Conservation (phyloP, 2,797 vertebrate species). For the Pantherophis alleghaniensis region DNA sequence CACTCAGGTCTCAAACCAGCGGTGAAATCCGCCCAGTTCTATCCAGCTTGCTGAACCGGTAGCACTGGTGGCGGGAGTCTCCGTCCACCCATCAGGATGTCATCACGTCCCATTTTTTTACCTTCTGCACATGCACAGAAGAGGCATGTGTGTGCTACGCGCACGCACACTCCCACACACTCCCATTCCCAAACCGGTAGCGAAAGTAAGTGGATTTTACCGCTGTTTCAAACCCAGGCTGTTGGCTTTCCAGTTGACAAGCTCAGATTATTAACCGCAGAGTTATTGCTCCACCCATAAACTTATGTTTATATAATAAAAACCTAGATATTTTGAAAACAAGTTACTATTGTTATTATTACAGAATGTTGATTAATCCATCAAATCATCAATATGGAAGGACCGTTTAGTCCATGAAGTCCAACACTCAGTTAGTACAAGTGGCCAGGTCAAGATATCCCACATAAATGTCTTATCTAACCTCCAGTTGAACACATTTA, state of each 20-base stretch:
- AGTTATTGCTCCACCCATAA: neutral
- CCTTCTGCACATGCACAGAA: no score
- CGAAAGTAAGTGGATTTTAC: no score
- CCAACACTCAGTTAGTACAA: neutral
- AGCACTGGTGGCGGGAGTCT: rapidly evolving
- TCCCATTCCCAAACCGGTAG: no score
- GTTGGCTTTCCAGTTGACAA: neutral
- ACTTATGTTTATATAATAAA: neutral
- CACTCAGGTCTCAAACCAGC: neutral
- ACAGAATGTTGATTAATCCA: neutral
- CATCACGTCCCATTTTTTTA: no score
- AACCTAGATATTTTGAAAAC: neutral
- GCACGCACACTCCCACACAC: no score
- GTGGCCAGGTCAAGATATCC: neutral
- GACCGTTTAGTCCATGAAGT: neutral
- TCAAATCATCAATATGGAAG: neutral
- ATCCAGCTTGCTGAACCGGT: no score
- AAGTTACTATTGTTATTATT: neutral
- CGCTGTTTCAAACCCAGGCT: neutral
- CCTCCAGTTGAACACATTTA: neutral
- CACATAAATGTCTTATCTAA: neutral
- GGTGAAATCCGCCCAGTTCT: no score
- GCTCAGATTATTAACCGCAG: neutral
- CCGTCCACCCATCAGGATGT: no score
- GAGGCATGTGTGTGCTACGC: no score